Conservation (phyloP, 2,888 invertebrate species). For the Sarcophaga caerulescens region DNA sequence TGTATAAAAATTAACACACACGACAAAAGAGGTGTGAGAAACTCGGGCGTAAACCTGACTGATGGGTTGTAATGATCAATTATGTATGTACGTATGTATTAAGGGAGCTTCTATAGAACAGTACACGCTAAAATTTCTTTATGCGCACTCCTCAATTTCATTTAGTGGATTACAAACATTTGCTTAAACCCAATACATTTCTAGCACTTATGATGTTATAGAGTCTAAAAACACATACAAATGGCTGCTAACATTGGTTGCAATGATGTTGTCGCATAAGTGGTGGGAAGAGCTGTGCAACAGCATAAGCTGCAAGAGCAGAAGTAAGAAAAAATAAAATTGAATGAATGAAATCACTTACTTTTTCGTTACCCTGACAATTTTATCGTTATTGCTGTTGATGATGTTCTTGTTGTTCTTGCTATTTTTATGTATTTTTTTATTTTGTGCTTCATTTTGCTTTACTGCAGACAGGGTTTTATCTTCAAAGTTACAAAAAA, state of each 20-base stretch:
- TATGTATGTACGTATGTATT: too few species aligned
- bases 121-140: too few species aligned
- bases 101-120: too few species aligned
- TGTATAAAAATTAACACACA: too few species aligned
- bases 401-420: background rate
- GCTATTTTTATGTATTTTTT: slow-evolving; percentile 14
- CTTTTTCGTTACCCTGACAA: background rate
- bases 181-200: too few species aligned
- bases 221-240: too few species aligned
- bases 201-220: too few species aligned
- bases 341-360: background rate
- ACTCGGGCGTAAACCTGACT: too few species aligned
- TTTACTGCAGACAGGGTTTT: slow-evolving; percentile 6
- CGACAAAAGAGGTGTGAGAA: too few species aligned
- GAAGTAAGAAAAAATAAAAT: background rate
- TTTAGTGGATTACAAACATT: too few species aligned
- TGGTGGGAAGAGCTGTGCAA: background rate
- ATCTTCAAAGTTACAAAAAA: background rate
- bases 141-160: too few species aligned
- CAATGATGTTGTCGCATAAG: background rate
- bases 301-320: background rate
- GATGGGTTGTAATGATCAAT: too few species aligned
- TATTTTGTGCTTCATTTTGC: slow-evolving; percentile 26
- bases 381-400: background rate
- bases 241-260: slow-evolving; percentile 34